Base-by-base conservation (phyloP, 1,140 invertebrate species). In the Bombus confusus region DNA sequence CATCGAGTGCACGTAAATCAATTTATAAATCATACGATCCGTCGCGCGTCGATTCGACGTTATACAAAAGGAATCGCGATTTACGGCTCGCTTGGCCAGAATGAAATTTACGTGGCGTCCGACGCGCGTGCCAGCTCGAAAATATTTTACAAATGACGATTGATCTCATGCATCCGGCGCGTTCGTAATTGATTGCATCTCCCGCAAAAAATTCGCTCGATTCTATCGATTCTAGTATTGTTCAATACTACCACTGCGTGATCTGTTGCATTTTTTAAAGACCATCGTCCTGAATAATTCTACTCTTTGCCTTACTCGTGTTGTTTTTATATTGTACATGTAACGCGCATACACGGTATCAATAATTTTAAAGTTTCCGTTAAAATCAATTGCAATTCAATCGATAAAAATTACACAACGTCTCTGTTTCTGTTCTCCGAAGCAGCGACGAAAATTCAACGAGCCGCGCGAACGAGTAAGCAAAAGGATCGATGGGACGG, bases 111-210 rank as follows among this genome's bases (percentile, higher is more conserved):
- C 39, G n/a, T 66, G 57, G 75, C 64, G 62, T 41, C 22, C 77
- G 59, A 15, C n/a, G 15, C 34, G 59, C 28, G 39, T 12, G 22
- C 3, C 39, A 31, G 47, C 37, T 68, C 34, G 57, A 75, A 78
- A 83, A 78, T 83, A 57, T 77, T 83, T 83, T 31, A 78, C 81
- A 57, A 78, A 77, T 77, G 81, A 77, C 73, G 52, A 83, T 78
- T 77, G 81, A 83, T 83, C 74, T 47, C 59, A 13, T 22, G 52
- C 72, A n/a, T 83, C 41, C 81, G 59, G 62, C 34, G 59, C 59
- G 59, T 22, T 3, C 13, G 59, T 66, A 66, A 83, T 83, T 83
- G 72, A 83, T 83, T 62, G 71, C 72, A 31, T 31, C 37, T 18
- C 59, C 59, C 13, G 68, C 28, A 59, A 75, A 66, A 76, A 76